These are phyloP conservation scores for Bombyx huttoni DNA, from an alignment of 2,888 invertebrate genomes.

Conservation along the genomic window DNA sequence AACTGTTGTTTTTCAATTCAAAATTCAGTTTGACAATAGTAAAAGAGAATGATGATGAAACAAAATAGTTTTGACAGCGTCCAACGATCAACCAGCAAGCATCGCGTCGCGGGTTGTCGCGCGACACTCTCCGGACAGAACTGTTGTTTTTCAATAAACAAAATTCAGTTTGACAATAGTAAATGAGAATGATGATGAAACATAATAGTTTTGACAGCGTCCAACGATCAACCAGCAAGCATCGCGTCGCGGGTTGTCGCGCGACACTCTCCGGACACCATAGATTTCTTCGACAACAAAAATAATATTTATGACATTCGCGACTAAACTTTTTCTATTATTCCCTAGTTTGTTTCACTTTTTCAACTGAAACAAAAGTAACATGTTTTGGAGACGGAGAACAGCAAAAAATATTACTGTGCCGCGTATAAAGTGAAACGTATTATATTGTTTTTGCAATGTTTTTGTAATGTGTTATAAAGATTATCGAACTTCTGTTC, in stretches of 20 bases:
- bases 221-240: slow-evolving; percentile 29
- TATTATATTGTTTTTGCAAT: no score
- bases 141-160: no score
- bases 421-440: not conserved
- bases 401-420: slow-evolving; percentile 11
- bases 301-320: slow-evolving; percentile 43
- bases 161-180: not conserved
- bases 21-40: not conserved
- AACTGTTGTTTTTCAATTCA: no score
- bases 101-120: slow-evolving; percentile 30
- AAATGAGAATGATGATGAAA: slow-evolving; percentile 3
- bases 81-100: slow-evolving; percentile 29
- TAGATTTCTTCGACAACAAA: slow-evolving; percentile 38
- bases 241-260: slow-evolving; percentile 30
- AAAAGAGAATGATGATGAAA: slow-evolving; percentile 4
- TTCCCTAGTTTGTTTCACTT: slow-evolving; percentile 37
- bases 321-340: slow-evolving; percentile 34
- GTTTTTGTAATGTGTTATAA: no score
- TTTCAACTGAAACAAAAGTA: slow-evolving; percentile 24
- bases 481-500: not conserved
- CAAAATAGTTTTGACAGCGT: slow-evolving; percentile 4
- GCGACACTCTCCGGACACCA: slow-evolving; percentile 49
- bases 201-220: slow-evolving; percentile 4
- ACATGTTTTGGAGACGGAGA: slow-evolving; percentile 16
- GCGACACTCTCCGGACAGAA: slow-evolving; percentile 40